These are phyloP conservation scores for Aricia agestis DNA, from an alignment of 1,140 invertebrate species.

Conservation along the genomic window DNA sequence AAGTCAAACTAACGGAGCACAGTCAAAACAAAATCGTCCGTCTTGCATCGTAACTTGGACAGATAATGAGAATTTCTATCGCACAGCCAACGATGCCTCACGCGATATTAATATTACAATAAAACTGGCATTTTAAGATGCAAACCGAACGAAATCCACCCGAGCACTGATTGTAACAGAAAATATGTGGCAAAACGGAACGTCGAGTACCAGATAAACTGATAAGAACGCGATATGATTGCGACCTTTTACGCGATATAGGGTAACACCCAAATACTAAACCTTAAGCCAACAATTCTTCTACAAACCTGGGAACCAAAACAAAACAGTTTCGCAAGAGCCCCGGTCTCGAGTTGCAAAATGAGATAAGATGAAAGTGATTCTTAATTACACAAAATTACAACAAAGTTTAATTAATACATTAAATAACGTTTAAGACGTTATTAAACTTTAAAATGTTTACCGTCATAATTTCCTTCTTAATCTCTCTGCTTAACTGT, in stretches of 20 bases:
- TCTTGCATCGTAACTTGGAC: conserved; percentile 25
- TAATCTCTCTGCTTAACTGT: conserved; percentile 5
- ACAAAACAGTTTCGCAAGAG: neutral
- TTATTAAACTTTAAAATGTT: neutral
- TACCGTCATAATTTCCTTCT: neutral
- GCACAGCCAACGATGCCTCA: conserved; percentile 37
- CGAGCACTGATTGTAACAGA: conserved; percentile 37
- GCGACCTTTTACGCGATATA: conserved; percentile 29
- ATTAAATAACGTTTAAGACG: neutral
- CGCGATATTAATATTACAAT: conserved; percentile 27
- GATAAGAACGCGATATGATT: conserved; percentile 50
- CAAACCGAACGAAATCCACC: conserved; percentile 9
- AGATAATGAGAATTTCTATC: conserved; percentile 41
- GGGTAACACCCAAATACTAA: neutral
- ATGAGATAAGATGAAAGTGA: conserved; percentile 5
- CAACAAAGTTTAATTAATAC: conserved; percentile 1
- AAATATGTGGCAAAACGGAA: conserved; percentile 48
- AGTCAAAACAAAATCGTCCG: conserved; percentile 25
- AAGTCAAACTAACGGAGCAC: conserved; percentile 13
- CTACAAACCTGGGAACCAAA: neutral
- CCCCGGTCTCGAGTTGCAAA: neutral
- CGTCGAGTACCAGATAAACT: conserved; percentile 65
- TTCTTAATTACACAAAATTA: conserved; percentile 13
- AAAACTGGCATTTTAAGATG: conserved; percentile 15
- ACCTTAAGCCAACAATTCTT: neutral